Evolutionary conservation across 2,888 invertebrate species (phyloP).

Genomic region (Volucella zonaria): DNA sequence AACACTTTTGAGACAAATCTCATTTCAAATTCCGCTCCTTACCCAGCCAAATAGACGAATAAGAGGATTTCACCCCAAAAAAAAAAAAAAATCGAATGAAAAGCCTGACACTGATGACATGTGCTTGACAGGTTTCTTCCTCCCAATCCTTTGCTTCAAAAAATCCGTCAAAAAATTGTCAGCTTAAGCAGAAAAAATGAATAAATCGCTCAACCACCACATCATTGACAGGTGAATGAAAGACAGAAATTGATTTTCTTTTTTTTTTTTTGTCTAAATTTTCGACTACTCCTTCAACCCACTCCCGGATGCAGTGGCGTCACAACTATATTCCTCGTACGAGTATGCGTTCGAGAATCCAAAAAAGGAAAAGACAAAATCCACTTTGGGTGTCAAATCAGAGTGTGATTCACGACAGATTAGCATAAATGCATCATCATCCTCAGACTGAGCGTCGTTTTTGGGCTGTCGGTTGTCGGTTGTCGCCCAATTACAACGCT

Average conservation of each 20-base stretch:
- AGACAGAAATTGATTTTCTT: conserved; percentile 66
- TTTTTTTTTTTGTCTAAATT: conserved; percentile 9
- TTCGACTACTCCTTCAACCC: neutral
- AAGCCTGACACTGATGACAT: conserved; percentile 60
- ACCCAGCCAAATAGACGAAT: neutral
- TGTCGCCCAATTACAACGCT: conserved; percentile 40
- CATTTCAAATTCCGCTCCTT: conserved; percentile 56
- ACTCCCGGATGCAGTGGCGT: conserved; percentile 52
- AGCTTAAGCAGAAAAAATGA: conserved; percentile 52
- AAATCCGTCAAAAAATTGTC: conserved; percentile 68
- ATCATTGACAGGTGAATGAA: conserved; percentile 66
- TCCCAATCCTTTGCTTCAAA: conserved; percentile 52
- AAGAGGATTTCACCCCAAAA: neutral
- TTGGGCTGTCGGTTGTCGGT: conserved; percentile 2
- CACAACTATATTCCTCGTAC: neutral
- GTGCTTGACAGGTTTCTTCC: conserved; percentile 67
- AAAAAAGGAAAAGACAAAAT: conserved; percentile 4
- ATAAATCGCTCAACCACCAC: conserved; percentile 61
- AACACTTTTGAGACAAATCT: conserved; percentile 28
- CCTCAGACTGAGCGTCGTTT: conserved; percentile 3
- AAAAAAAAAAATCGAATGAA: conserved; percentile 30
- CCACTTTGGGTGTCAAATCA: conserved; percentile 58
- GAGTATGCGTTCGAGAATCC: neutral
- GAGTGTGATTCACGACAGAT: conserved; percentile 68
- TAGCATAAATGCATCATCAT: conserved; percentile 68